A percentile compares a stretch with the other conserved stretches of the same genome.
phyloP scores from a whole-genome alignment of 1,140 invertebrate genomes.

The Aphaenogaster rudis region DNA sequence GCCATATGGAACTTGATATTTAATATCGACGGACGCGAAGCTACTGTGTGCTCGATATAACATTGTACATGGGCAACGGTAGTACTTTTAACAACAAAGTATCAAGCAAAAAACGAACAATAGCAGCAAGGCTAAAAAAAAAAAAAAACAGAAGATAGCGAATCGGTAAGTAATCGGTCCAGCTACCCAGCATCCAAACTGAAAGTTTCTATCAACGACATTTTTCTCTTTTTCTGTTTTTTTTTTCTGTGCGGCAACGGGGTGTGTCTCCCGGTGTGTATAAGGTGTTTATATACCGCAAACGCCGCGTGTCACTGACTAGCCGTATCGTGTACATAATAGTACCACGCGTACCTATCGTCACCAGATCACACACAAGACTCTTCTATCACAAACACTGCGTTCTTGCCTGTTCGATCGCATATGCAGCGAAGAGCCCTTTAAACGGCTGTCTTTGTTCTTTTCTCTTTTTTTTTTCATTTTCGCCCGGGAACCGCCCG shows the following conservation, averaged over 20 bases:
- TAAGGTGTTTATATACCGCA: slow-evolving; percentile 32
- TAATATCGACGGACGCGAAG: slow-evolving; percentile 55
- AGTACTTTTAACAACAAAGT: slow-evolving; percentile 62
- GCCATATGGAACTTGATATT: slow-evolving; percentile 61
- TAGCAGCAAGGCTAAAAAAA: slow-evolving; percentile 51
- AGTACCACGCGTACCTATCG: slow-evolving; percentile 15
- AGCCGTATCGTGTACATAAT: slow-evolving; percentile 29
- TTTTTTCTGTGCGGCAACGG: neutral
- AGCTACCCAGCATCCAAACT: slow-evolving; percentile 58
- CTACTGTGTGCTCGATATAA: slow-evolving; percentile 49
- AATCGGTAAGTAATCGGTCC: slow-evolving; percentile 28
- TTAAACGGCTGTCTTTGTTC: slow-evolving; percentile 41
- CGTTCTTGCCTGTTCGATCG: slow-evolving; percentile 10
- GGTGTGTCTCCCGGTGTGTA: slow-evolving; percentile 35
- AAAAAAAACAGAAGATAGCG: slow-evolving; percentile 32
- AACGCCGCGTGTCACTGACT: slow-evolving; percentile 10
- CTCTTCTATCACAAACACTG: slow-evolving; percentile 34
- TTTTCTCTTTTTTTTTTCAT: slow-evolving; percentile 47
- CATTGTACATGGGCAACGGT: slow-evolving; percentile 44
- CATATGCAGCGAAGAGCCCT: slow-evolving; percentile 4
- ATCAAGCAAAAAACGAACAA: slow-evolving; percentile 68
- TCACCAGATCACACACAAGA: slow-evolving; percentile 63
- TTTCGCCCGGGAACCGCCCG: slow-evolving; percentile 18
- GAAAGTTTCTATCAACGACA: slow-evolving; percentile 36
- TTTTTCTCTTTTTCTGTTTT: neutral